phyloP scores from a whole-genome alignment of 2,113 vertebrate species.

The Brachypteracias leptosomus region DNA sequence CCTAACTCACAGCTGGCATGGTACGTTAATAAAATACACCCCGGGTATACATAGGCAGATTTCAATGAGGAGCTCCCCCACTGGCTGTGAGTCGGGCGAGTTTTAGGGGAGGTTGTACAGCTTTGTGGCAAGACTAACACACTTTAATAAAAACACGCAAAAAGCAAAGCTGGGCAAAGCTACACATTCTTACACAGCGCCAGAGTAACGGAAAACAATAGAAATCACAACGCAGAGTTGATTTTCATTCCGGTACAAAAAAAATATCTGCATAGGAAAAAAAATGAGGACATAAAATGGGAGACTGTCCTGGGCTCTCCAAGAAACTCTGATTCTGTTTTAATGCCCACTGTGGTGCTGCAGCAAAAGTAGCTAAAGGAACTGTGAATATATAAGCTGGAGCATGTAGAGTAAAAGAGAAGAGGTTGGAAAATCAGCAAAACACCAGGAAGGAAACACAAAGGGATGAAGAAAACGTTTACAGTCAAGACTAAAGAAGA shows the following conservation, averaged over 20 bases:
- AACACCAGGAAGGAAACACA: neutral
- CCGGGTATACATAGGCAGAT: no score
- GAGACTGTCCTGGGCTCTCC: neutral
- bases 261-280: neutral
- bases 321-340: neutral
- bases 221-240: neutral
- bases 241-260: neutral
- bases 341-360: neutral
- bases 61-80: neutral
- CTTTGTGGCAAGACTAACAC: neutral
- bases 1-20: neutral
- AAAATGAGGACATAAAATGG: neutral
- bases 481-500: neutral
- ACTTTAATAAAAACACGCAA: neutral
- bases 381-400: neutral
- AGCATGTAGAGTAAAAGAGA: neutral
- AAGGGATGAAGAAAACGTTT: neutral
- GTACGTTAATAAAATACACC: neutral
- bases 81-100: neutral
- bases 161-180: neutral
- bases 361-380: neutral
- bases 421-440: neutral
- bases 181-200: neutral
- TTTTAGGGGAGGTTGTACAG: neutral
- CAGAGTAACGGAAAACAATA: neutral